These are phyloP conservation scores for Cataglyphis livida DNA, from an alignment of 2,888 invertebrate genomes.

Conservation along the genomic window DNA sequence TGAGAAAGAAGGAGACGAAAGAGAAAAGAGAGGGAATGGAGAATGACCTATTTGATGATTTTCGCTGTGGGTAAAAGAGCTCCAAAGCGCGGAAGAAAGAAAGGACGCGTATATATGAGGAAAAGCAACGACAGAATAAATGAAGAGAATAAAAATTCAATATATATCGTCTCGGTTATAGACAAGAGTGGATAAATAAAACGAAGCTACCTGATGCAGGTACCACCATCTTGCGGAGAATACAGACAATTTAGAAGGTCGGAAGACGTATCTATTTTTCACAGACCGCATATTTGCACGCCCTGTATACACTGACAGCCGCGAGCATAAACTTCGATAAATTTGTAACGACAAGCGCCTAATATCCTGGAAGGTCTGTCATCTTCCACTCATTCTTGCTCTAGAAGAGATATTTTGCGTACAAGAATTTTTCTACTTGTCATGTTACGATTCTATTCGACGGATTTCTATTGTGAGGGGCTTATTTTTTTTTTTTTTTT, in stretches of 20 bases:
- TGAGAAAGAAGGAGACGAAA: constrained; percentile 32
- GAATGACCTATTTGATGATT: constrained; percentile 44
- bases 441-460: not conserved
- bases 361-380: not conserved
- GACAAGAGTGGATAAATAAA: constrained; percentile 60
- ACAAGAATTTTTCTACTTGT: not conserved
- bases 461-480: not conserved
- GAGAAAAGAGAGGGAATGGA: not conserved
- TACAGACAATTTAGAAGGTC: constrained; percentile 27
- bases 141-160: constrained; percentile 2
- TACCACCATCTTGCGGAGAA: constrained; percentile 67
- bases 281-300: not conserved
- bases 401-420: not conserved
- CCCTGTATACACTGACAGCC: not conserved
- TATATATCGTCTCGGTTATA: not conserved
- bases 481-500: not conserved
- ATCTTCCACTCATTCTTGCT: not conserved
- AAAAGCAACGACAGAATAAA: not conserved
- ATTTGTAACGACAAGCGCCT: not conserved
- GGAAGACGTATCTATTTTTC: constrained; percentile 32
- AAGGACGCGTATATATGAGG: not conserved
- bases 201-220: constrained; percentile 47
- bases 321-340: constrained; percentile 25
- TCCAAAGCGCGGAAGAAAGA: not conserved
- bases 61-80: not conserved